These are phyloP conservation scores for Gisinianus flammeolus DNA, from an alignment of 2,888 invertebrate genomes.

Conservation along the genomic window DNA sequence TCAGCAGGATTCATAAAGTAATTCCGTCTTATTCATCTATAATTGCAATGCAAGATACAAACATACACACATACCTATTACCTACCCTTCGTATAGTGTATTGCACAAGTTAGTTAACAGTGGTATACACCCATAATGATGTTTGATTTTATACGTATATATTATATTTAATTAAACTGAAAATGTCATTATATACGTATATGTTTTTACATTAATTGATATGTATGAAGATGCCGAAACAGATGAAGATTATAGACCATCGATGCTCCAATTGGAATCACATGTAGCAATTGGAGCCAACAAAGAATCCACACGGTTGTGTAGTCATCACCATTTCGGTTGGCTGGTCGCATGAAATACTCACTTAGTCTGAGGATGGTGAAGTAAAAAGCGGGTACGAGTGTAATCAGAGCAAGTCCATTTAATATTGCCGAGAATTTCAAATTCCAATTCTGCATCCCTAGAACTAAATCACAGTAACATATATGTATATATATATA, in stretches of 20 bases:
- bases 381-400: constrained; percentile 53
- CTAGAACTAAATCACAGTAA: constrained; percentile 41
- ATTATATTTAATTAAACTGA: no score
- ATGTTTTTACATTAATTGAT: constrained; percentile 20
- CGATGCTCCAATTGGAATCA: constrained; percentile 49
- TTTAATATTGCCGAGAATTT: constrained; percentile 47
- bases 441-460: constrained; percentile 52
- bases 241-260: constrained; percentile 46
- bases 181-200: no score
- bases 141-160: no score
- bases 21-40: no score
- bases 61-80: no score
- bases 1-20: no score
- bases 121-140: not conserved
- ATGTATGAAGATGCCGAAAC: constrained; percentile 6
- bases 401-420: constrained; percentile 45
- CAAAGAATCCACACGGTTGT: constrained; percentile 50
- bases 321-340: not conserved
- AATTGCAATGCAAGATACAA: no score
- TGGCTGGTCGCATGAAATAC: constrained; percentile 40
- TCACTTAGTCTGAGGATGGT: constrained; percentile 47
- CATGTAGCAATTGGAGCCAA: constrained; percentile 52
- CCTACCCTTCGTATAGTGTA: no score
- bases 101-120: no score
- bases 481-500: not conserved